These are phyloP conservation scores for Gouania willdenowi DNA, from an alignment of 2,797 vertebrate genomes.

Conservation along the genomic window DNA sequence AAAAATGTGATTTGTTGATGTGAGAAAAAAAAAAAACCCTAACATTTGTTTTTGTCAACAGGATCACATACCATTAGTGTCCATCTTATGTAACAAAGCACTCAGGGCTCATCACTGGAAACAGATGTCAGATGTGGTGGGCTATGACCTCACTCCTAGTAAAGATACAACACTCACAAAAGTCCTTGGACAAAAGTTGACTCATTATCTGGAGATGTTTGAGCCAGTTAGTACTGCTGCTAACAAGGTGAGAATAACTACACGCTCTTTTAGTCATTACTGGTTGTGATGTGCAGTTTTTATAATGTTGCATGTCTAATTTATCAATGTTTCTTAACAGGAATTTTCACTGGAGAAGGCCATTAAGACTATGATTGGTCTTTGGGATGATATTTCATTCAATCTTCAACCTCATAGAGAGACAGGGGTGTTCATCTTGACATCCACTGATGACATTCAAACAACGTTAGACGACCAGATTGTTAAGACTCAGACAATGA, in stretches of 20 bases:
- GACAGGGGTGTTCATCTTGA: constrained; percentile 85
- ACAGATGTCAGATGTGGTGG: constrained; percentile 86
- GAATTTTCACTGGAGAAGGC: constrained; percentile 94
- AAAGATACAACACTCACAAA: constrained; percentile 87
- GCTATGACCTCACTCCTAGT: constrained; percentile 86
- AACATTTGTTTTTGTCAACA: constrained; percentile 59
- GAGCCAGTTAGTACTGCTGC: constrained; percentile 84
- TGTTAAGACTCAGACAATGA: constrained; percentile 95
- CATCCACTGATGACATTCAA: constrained; percentile 90
- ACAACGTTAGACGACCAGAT: constrained; percentile 91
- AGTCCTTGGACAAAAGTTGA: constrained; percentile 86
- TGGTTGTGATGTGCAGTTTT: not conserved
- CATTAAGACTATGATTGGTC: constrained; percentile 83
- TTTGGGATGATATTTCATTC: constrained; percentile 83
- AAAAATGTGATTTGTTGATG: not conserved
- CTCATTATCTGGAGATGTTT: constrained; percentile 82
- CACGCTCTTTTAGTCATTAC: too few species aligned
- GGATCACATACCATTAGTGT: constrained; percentile 87
- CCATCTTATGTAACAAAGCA: constrained; percentile 88
- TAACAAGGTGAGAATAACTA: constrained; percentile 86
- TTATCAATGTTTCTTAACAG: constrained; percentile 52
- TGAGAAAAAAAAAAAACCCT: too few species aligned
- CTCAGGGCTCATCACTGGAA: constrained; percentile 88
- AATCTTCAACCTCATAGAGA: constrained; percentile 83
- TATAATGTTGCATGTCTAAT: not conserved